Conservation (phyloP, 2,113 vertebrate species). For the Erythrocercus mccallii region DNA sequence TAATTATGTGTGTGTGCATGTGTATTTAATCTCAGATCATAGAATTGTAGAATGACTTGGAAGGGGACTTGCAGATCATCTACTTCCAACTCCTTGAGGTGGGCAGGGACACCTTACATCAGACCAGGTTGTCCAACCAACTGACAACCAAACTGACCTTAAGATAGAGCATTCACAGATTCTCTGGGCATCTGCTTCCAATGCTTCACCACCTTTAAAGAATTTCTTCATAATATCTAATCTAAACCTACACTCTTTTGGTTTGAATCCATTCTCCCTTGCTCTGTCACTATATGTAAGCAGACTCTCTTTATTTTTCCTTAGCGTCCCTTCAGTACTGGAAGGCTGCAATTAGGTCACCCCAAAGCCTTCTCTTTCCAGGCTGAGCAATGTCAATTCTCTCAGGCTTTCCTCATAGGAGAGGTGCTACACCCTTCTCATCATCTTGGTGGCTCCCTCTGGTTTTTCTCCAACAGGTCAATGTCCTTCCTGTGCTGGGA, state of each 20-base stretch:
- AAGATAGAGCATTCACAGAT: neutral
- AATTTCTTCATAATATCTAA: neutral
- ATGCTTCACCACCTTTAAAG: neutral
- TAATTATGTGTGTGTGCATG: too few species aligned
- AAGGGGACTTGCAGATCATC: neutral
- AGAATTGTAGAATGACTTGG: neutral
- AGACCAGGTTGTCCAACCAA: neutral
- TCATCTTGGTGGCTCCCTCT: neutral
- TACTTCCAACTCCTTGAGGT: neutral
- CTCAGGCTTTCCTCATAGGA: neutral
- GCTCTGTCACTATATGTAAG: neutral
- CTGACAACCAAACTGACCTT: neutral
- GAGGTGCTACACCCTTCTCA: neutral
- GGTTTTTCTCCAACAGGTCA: fast-evolving
- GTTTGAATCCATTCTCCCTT: neutral
- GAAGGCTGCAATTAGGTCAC: neutral
- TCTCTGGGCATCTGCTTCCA: neutral
- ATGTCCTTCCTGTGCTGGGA: neutral
- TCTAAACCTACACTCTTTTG: neutral
- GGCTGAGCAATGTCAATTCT: neutral
- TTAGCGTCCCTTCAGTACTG: neutral
- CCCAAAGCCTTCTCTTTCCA: neutral
- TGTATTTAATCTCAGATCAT: neutral
- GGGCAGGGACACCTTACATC: neutral
- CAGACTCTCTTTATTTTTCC: neutral